These are phyloP conservation scores for Bellardia pandia DNA, from an alignment of 2,888 invertebrate genomes.

Conservation along the genomic window DNA sequence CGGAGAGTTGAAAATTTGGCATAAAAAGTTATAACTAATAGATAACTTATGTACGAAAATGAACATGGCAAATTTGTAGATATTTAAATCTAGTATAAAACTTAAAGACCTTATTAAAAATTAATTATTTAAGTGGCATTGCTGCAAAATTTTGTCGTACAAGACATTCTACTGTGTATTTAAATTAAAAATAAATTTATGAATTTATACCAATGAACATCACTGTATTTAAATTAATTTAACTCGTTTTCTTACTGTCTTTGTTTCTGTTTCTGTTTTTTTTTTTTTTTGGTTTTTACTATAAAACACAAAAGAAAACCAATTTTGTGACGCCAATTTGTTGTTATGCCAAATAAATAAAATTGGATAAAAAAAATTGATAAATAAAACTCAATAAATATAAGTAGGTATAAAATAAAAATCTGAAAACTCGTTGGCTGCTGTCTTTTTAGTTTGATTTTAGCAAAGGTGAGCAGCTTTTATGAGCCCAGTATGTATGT, in stretches of 20 bases:
- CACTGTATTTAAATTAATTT: background rate
- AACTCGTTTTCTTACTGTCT: background rate
- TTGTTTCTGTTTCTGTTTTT: background rate
- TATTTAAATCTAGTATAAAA: no score
- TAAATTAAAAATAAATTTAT: no score
- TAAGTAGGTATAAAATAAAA: background rate
- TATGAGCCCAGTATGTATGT: conserved; percentile 15
- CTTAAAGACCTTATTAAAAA: no score
- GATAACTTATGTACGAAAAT: no score
- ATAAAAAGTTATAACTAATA: no score
- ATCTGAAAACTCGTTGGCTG: conserved; percentile 19
- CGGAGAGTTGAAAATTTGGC: no score
- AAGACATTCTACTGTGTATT: no score
- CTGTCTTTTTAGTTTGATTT: conserved; percentile 26
- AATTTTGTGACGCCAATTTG: conserved; percentile 14
- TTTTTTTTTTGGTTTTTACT: background rate
- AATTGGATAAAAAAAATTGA: background rate
- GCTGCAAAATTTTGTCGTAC: no score
- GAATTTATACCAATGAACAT: no score
- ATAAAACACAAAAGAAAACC: background rate
- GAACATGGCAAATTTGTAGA: no score
- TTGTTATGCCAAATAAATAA: conserved; percentile 28
- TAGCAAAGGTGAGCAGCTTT: conserved; percentile 61
- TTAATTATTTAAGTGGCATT: no score
- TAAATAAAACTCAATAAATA: conserved; percentile 9